These are phyloP conservation scores for Acomys russatus DNA, from an alignment of 2,797 vertebrate genomes.

Conservation along the genomic window DNA sequence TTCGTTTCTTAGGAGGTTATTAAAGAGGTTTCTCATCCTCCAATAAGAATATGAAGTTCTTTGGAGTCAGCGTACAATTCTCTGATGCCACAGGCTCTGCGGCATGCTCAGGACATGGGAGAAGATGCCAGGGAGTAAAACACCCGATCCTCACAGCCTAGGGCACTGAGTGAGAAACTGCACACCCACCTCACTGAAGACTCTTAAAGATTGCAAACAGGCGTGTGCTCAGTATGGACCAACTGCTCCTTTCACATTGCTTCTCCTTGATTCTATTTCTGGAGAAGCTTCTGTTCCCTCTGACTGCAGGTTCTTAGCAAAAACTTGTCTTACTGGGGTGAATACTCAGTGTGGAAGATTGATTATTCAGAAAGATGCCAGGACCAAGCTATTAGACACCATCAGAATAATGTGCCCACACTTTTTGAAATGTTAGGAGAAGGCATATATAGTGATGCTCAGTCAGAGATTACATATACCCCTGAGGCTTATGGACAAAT, in stretches of 20 bases:
- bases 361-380: background rate
- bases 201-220: background rate
- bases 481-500: background rate
- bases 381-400: background rate
- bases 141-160: background rate
- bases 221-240: background rate
- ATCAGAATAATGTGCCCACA: background rate
- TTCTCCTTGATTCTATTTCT: background rate
- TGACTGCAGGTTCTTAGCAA: background rate
- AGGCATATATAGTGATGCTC: background rate
- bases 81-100: background rate
- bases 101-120: background rate
- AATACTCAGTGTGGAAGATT: background rate
- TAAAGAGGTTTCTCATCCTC: background rate
- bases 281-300: background rate
- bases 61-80: background rate
- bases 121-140: background rate
- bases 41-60: background rate
- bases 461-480: background rate
- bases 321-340: background rate
- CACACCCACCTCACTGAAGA: background rate
- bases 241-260: background rate
- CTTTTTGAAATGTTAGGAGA: background rate
- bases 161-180: background rate
- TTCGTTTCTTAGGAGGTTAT: no score